Evolutionary conservation across 2,113 vertebrate genomes (phyloP), one percentile per base, ranked within the genome.

Genomic region (Bolborhynchus lineola): DNA sequence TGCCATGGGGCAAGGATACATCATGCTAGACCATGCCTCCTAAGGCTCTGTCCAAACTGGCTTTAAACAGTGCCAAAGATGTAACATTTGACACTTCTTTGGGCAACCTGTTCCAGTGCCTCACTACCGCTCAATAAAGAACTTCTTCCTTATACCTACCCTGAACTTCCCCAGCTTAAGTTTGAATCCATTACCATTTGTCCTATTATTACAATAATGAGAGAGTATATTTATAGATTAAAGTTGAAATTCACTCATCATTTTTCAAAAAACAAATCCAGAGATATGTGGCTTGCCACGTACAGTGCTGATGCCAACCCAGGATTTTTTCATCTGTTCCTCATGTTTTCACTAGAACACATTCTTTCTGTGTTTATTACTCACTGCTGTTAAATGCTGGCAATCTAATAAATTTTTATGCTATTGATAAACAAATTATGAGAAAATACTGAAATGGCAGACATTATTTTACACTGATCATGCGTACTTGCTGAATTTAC

Each of bases 361-460:
- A 67, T 86, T 83, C 46, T 71, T 83, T 11, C 6, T 37, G 10
- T 55, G 7, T 82, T 95, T 93, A 42, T 94, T 70, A 70, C 28
- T 81, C 46, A 49, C 11, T 90, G 37, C 4, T 14, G 24, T 53
- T 65, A 92, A 92, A 92, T 92, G 39, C 23, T 74, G 18, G 7
- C 46, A 60, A 91, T 64, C 70, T 7, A 88, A 76, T 55, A 52
- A 55, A 79, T 77, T 70, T 64, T 49, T 62, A 11, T 60, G 57
- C 33, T 47, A 77, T 41, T 90, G 59, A 91, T 46, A 44, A 91
- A 70, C 6, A 91, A 86, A 64, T 88, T 2, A 91, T 60, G 33
- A 88, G 29, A 86, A 94, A 94, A 95, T 11, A 84, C 17, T 57
- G 33, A 95, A 96, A 89, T 55, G 16, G 21, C 41, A 92, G 52